Base-by-base conservation (phyloP, 2,888 invertebrate species). In the Drosophila formosana region DNA sequence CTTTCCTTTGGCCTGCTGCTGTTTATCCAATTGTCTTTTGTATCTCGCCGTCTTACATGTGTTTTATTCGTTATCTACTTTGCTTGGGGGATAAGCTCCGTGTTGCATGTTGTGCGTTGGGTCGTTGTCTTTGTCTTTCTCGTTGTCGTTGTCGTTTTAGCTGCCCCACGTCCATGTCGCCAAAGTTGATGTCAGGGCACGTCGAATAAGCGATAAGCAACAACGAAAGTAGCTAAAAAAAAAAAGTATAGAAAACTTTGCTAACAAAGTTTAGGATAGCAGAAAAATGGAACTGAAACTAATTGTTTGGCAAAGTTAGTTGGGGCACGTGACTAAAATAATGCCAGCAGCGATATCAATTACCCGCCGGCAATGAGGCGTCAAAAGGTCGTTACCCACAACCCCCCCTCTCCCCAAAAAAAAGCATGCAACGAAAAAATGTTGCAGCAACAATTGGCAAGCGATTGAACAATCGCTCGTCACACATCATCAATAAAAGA, bases 401-500 rank as follows among this genome's bases (percentile, higher is more conserved):
- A n/a, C n/a, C n/a, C n/a, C n/a, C n/a, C n/a, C n/a, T n/a, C n/a
- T n/a, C n/a, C 66, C 25, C 32, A 18, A 18, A 18, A 18, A 1
- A 43, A 25, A 34, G 47, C 57, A 52, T 71, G 66, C 70, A 68
- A 45, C 65, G 11, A 5, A 26, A 64, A 58, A 30, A 49, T 26
- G 46, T 26, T 57, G 69, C 73, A 62, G 53, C 76, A 58, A 47
- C 41, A 53, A 41, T 51, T 63, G 53, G 11, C 28, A 66, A 61
- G 23, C 23, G 13, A 50, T 28, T 43, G 41, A 47, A 53, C 52
- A 61, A 61, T 26, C 45, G 52, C 56, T 74, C 78, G 72, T 78
- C 78, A 71, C 82, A 85, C 88, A 88, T 88, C 88, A 85, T 85
- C 84, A 88, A 88, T 88, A 85, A 85, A 80, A 68, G 75, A 72